Conservation (phyloP, 2,113 vertebrate species). For the Gymnocephalus cernua region DNA sequence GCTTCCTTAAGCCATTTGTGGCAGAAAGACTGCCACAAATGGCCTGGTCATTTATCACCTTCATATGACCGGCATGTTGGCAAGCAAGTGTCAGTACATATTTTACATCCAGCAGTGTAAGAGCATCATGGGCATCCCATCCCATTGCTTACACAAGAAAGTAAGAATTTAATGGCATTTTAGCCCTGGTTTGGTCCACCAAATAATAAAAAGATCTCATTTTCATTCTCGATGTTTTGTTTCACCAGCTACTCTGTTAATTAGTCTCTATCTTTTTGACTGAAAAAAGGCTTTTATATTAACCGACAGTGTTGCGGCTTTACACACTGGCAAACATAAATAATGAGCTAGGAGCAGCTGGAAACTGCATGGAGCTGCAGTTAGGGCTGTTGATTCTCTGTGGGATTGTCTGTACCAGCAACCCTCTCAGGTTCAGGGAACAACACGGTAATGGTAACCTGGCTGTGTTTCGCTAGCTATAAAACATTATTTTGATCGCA, state of each 20-base stretch:
- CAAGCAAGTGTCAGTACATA: neutral
- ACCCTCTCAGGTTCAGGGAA: neutral
- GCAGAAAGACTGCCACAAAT: neutral
- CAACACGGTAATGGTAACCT: neutral
- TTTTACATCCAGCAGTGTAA: neutral
- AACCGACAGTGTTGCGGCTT: neutral
- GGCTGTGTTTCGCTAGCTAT: neutral
- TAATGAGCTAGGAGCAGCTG: slow-evolving; percentile 22
- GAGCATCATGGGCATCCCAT: neutral
- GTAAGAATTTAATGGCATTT: neutral
- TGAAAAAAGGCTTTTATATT: neutral
- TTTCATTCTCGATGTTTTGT: neutral
- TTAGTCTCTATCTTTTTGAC: neutral
- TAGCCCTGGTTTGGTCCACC: neutral
- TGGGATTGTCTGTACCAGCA: neutral
- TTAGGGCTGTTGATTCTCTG: neutral
- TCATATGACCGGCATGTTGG: neutral
- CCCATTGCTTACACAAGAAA: neutral
- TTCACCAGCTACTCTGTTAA: neutral
- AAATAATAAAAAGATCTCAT: neutral
- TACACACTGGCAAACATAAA: neutral
- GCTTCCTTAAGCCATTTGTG: neutral
- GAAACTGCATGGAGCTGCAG: neutral
- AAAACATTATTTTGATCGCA: neutral
- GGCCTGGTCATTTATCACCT: neutral